Evolutionary conservation across 2,113 vertebrate species (phyloP), one percentile per base, ranked within the genome.

Genomic region (Tetrax tetrax): DNA sequence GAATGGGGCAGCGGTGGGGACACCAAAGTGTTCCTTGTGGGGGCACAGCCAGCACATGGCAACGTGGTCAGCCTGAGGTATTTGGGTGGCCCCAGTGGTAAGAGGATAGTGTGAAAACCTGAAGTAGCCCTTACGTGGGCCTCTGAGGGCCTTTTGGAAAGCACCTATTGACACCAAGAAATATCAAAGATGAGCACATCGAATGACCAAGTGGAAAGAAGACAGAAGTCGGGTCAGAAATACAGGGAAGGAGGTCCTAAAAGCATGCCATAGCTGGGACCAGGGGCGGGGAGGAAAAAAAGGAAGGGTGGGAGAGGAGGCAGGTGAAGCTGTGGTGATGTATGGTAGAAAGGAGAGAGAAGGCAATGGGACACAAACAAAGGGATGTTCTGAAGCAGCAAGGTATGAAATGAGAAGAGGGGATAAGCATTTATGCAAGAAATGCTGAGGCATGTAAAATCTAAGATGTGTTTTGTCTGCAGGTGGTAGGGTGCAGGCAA

Each of bases 11-110:
- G 53, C 63, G 14, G 51, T 7, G 15, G 15, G 5, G 48, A 71
- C 18, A 53, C 27, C 27, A 31, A 61, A 61, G 19, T 0, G 0
- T 23, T 59, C n/a, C n/a, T 35, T 74, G 50, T 4, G 10, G 25
- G 28, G 28, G 10, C 29, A 54, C 2, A 10, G 28, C 45, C n/a
- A 61, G 33, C 28, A 56, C 5, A 13, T 11, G 25, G 47, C 56
- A 78, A 47, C 27, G n/a, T 12, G 11, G 61, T 91, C 80, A 89
- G 31, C 45, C 9, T n/a, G 37, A 63, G 18, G 17, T 27, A 50
- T 43, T 43, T 37, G 43, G 6, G 17, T 53, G 54, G 33, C 37
- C 28, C 31, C 70, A 23, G 35, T 12, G 19, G 43, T 51, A 38
- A 60, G 90, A 63, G 15, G 12, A 23, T 4, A 28, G 47, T 51